phyloP scores from a whole-genome alignment of 2,113 vertebrate genomes.

The Scomber colias region DNA sequence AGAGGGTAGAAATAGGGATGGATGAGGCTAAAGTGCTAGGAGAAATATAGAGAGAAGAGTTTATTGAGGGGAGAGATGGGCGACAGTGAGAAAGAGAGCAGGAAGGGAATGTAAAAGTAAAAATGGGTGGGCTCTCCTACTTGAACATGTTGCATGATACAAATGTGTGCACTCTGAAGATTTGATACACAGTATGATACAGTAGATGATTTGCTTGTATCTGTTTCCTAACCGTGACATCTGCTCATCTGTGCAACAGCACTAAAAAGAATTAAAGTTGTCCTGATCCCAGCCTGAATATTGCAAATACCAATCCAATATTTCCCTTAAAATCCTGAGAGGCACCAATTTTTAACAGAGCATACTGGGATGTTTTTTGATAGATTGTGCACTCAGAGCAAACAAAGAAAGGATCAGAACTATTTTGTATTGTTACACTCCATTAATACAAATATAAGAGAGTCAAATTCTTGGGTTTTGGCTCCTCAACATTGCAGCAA shows the following conservation, averaged over 20 bases:
- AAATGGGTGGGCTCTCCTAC: neutral
- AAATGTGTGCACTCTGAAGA: too few species aligned
- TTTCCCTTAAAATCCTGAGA: neutral
- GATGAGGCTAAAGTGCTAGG: constrained; percentile 11
- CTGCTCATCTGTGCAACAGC: neutral
- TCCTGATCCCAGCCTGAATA: neutral
- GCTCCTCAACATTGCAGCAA: too few species aligned
- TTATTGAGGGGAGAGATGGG: constrained; percentile 1
- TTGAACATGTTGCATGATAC: neutral
- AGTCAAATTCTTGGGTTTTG: too few species aligned
- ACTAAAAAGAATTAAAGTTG: neutral
- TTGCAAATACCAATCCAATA: neutral
- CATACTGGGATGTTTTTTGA: neutral
- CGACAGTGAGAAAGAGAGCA: neutral
- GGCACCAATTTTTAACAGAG: neutral
- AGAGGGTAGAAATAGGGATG: constrained; percentile 24
- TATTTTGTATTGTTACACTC: too few species aligned
- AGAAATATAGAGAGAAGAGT: constrained; percentile 14
- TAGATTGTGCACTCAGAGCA: neutral
- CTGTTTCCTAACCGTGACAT: neutral
- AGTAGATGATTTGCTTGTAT: neutral
- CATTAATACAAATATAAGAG: too few species aligned
- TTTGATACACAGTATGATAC: too few species aligned
- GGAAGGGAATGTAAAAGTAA: constrained; percentile 16
- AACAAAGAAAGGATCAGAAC: neutral